Evolutionary conservation across 2,113 vertebrate genomes (phyloP), one percentile per base, ranked within the genome.

Genomic region (Cromileptes altivelis): DNA sequence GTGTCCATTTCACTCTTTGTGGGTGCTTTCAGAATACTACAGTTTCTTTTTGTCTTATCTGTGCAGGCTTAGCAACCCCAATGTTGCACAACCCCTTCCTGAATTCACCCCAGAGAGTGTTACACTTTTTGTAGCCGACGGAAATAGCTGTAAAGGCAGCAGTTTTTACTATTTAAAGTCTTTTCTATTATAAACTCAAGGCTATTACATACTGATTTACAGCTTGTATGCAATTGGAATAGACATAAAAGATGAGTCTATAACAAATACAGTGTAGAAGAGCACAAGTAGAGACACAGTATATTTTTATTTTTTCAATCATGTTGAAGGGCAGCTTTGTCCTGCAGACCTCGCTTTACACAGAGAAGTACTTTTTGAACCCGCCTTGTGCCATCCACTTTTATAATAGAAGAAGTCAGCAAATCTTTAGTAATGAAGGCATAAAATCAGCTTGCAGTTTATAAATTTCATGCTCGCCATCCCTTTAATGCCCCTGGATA

Each of bases 401-500:
- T 68, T 19, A 23, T 19, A 47, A 52, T 7, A 58, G 19, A 2
- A 9, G 13, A 50, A 40, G 27, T 72, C 70, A 42, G 40, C 42
- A 78, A 69, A 25, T 75, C 60, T 80, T 87, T 45, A 52, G 30
- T 74, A 77, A 87, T 83, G 58, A 83, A 88, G 10, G 30, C 55
- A 78, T 62, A 21, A 80, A 88, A 80, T 84, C 64, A 53, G 33
- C 30, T 64, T 80, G 15, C 52, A 14, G 1, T 84, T 82, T 63
- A 67, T 70, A 76, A 40, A 85, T 71, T 1, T 63, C 9, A 79
- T 62, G 17, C 50, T 80, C n/a, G 10, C 72, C 62, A 69, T 83
- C 33, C 30, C 37, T 69, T 81, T 85, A 75, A 82, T 84, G 57
- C 70, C 37, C 53, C 52, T 72, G 85, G n/a, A 75, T 49, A 50